Conservation (phyloP, 92 coral and sea anemone species). For the Porites lobata region DNA sequence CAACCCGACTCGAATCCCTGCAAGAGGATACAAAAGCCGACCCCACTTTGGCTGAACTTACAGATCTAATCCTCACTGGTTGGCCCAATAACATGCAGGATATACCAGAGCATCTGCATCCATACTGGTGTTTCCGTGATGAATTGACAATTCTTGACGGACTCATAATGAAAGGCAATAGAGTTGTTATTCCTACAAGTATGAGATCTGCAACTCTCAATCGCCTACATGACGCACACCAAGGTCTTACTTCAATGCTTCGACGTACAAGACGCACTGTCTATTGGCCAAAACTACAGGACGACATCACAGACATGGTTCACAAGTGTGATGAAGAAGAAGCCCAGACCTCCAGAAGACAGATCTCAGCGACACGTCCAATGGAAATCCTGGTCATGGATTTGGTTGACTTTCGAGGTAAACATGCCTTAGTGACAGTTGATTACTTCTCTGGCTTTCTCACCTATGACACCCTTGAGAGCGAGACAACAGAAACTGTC, state of each 20-base stretch:
- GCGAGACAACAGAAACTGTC: conserved; percentile 49
- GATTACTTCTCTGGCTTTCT: conserved; percentile 72
- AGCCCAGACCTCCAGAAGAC: conserved; percentile 79
- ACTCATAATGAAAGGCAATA: conserved; percentile 66
- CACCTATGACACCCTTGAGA: conserved; percentile 50
- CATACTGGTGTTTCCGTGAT: conserved; percentile 66
- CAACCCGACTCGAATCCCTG: conserved; percentile 56
- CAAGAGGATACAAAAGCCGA: conserved; percentile 65
- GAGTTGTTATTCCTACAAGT: conserved; percentile 57
- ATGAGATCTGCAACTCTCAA: conserved; percentile 68
- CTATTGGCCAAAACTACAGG: conserved; percentile 71
- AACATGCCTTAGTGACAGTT: conserved; percentile 67
- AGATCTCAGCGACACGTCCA: conserved; percentile 72
- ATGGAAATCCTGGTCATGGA: conserved; percentile 80
- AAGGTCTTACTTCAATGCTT: conserved; percentile 67
- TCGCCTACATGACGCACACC: conserved; percentile 77
- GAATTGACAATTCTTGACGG: conserved; percentile 67
- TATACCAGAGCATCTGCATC: conserved; percentile 41
- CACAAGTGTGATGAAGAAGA: conserved; percentile 74
- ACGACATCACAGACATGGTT: conserved; percentile 65
- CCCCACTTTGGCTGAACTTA: conserved; percentile 34
- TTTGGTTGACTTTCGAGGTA: conserved; percentile 49
- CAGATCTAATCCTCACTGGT: conserved; percentile 68
- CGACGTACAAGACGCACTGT: conserved; percentile 69
- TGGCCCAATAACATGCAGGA: conserved; percentile 79